Percentiles rank a stretch among this genome's conserved stretches.
Evolutionary conservation across 1,140 invertebrate genomes (phyloP).

Genomic region (Mesaphorura yosii): DNA sequence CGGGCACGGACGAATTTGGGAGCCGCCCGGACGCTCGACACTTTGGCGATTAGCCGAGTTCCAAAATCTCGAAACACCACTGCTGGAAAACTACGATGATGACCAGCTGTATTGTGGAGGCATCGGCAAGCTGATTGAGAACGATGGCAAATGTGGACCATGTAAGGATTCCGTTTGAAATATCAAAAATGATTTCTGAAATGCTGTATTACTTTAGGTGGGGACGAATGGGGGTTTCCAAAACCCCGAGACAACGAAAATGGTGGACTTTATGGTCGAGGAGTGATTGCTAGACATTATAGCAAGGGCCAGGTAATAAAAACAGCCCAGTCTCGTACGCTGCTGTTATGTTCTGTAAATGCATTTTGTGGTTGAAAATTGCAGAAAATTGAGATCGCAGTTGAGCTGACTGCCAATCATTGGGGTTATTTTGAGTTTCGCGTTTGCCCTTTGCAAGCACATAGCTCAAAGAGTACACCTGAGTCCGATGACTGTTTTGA

Average conservation of each 20-base stretch:
- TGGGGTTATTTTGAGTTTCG: conserved; percentile 75
- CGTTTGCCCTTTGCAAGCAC: conserved; percentile 60
- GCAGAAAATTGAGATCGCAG: conserved; percentile 5
- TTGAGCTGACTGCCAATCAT: conserved; percentile 18
- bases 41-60: too few relatives aligned
- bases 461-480: conserved; percentile 36
- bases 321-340: too few relatives aligned
- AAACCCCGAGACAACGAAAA: conserved; percentile 9
- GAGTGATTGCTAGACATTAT: conserved; percentile 7
- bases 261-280: conserved; percentile 11
- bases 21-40: too few relatives aligned
- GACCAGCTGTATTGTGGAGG: conserved; percentile 34
- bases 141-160: background rate
- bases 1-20: too few relatives aligned
- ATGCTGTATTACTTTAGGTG: background rate
- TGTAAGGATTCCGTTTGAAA: background rate
- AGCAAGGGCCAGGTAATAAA: conserved; percentile 2
- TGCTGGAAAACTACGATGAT: conserved; percentile 56
- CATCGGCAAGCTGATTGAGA: background rate
- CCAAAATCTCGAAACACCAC: too few relatives aligned
- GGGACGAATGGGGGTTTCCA: conserved; percentile 33
- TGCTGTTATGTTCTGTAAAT: too few relatives aligned
- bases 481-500: conserved; percentile 62
- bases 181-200: too few relatives aligned
- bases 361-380: too few relatives aligned